A percentile compares a stretch with the other conserved stretches of the same genome.
These are phyloP conservation scores for Amniataba percoides DNA, from an alignment of 2,797 vertebrate genomes.

Conservation along the genomic window DNA sequence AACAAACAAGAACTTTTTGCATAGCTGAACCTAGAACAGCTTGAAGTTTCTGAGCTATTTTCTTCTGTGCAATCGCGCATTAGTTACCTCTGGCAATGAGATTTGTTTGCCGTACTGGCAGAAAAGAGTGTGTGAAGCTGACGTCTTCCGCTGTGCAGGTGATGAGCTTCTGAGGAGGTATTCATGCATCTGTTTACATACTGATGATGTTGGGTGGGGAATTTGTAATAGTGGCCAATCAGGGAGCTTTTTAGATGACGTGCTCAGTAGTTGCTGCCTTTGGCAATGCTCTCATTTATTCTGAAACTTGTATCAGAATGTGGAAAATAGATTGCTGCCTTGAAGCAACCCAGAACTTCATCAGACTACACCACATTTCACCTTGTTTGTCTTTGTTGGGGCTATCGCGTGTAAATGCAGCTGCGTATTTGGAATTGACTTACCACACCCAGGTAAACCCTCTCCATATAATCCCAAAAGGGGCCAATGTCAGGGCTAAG, in stretches of 20 bases:
- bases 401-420: slow-evolving; percentile 45
- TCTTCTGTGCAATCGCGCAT: slow-evolving; percentile 39
- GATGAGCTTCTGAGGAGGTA: slow-evolving; percentile 68
- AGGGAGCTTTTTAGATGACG: slow-evolving; percentile 55
- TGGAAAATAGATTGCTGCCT: slow-evolving; percentile 61
- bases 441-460: neutral
- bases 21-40: slow-evolving; percentile 29
- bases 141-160: slow-evolving; percentile 41
- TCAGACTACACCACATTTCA: slow-evolving; percentile 17
- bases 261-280: slow-evolving; percentile 44
- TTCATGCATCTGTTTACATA: slow-evolving; percentile 72
- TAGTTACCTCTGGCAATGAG: slow-evolving; percentile 47
- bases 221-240: slow-evolving; percentile 69
- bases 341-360: slow-evolving; percentile 38
- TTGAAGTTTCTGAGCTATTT: slow-evolving; percentile 50
- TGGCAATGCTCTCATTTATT: slow-evolving; percentile 36
- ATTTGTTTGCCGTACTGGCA: slow-evolving; percentile 47
- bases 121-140: slow-evolving; percentile 39
- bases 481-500: neutral
- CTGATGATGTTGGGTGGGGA: slow-evolving; percentile 56
- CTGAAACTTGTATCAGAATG: slow-evolving; percentile 47
- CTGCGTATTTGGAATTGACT: slow-evolving; percentile 33
- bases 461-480: slow-evolving; percentile 4
- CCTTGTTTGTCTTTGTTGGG: slow-evolving; percentile 39
- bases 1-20: slow-evolving; percentile 36